Evolutionary conservation across 2,888 invertebrate genomes (phyloP).

Genomic region (Tolmerus cingulatus): DNA sequence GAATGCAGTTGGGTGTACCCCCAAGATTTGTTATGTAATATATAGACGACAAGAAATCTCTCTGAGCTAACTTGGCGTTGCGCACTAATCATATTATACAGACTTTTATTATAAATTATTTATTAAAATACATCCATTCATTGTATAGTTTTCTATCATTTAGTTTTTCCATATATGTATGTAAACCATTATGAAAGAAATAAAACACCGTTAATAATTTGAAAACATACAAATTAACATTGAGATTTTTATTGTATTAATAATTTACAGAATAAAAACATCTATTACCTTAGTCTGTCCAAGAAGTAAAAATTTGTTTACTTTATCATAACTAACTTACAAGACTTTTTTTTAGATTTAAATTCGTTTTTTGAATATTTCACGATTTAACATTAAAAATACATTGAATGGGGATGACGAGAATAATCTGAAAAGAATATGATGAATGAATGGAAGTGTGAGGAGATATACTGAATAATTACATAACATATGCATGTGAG

Average conservation of each 20-base stretch:
- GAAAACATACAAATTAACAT: conserved; percentile 31
- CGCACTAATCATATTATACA: too few relatives aligned
- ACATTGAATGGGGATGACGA: conserved; percentile 11
- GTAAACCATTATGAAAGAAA: background rate
- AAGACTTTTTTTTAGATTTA: conserved; percentile 8
- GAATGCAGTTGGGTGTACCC: too few relatives aligned
- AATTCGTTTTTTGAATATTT: conserved; percentile 17
- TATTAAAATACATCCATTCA: too few relatives aligned
- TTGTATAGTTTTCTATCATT: background rate
- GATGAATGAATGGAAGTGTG: background rate
- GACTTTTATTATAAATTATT: too few relatives aligned
- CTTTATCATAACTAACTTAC: conserved; percentile 38
- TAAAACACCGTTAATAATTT: background rate
- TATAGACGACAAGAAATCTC: too few relatives aligned
- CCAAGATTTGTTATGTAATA: too few relatives aligned
- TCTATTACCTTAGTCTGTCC: conserved; percentile 20
- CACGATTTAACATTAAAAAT: conserved; percentile 1
- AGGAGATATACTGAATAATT: background rate
- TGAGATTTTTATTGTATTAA: conserved; percentile 34
- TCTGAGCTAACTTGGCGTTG: too few relatives aligned
- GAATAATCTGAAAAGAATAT: background rate
- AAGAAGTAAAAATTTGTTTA: conserved; percentile 38
- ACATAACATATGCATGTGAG: conserved; percentile 3
- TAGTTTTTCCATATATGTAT: background rate
- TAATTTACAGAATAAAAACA: conserved; percentile 41